phyloP scores from a whole-genome alignment of 2,797 vertebrate species.

The Ctenopoma kingsleyae region DNA sequence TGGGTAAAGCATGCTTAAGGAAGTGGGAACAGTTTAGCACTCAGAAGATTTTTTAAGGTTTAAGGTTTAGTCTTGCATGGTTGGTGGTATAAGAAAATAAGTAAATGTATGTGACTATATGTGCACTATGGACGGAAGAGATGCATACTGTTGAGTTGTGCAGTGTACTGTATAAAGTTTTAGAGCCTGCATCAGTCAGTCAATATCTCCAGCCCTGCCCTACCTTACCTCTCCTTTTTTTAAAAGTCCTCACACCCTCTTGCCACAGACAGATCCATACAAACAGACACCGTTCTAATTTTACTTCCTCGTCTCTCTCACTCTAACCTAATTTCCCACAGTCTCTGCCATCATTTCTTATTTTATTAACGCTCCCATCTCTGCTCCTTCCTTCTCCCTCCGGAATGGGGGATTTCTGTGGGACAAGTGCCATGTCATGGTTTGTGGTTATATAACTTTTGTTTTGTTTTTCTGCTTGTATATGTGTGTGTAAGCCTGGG shows the following conservation, averaged over 20 bases:
- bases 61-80: conserved; percentile 1
- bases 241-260: conserved; percentile 21
- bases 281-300: conserved; percentile 37
- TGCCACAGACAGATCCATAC: conserved; percentile 33
- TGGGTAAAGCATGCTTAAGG: conserved; percentile 17
- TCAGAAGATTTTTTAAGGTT: conserved; percentile 1
- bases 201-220: conserved; percentile 31
- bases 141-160: background rate
- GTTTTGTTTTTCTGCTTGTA: conserved; percentile 30
- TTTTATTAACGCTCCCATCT: conserved; percentile 15
- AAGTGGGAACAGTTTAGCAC: conserved; percentile 1
- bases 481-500: background rate
- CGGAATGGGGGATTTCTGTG: conserved; percentile 51
- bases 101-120: background rate
- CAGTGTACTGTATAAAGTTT: conserved; percentile 16
- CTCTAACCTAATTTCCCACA: conserved; percentile 22
- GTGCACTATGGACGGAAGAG: background rate
- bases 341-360: conserved; percentile 8
- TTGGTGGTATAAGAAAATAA: background rate
- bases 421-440: conserved; percentile 69
- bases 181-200: conserved; percentile 25
- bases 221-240: conserved; percentile 1
- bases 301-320: background rate
- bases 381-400: conserved; percentile 31
- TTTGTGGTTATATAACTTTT: conserved; percentile 64